These are phyloP conservation scores for Mionectes olivaceus DNA, from an alignment of 2,797 vertebrate genomes.

Conservation along the genomic window DNA sequence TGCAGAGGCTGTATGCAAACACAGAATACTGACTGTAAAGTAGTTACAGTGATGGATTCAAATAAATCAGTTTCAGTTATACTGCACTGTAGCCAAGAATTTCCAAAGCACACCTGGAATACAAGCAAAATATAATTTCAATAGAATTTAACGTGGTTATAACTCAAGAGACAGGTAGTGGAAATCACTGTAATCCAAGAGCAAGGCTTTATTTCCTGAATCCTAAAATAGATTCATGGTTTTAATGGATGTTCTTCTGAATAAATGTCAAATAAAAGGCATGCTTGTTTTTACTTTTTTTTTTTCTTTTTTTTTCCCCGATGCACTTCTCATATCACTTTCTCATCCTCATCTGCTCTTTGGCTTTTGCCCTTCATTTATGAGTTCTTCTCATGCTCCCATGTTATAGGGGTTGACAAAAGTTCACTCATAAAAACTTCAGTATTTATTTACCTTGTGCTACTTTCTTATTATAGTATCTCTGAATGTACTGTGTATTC, in stretches of 20 bases:
- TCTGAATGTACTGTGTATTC: conserved; percentile 43
- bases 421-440: conserved; percentile 57
- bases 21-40: not conserved
- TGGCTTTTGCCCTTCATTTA: conserved; percentile 50
- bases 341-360: conserved; percentile 19
- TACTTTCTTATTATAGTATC: not conserved
- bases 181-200: conserved; percentile 22
- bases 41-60: not conserved
- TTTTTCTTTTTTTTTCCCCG: not conserved
- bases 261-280: not conserved
- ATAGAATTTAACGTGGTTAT: conserved; percentile 10
- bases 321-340: not conserved
- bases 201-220: conserved; percentile 8
- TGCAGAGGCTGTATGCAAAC: not conserved
- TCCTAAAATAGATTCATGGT: not conserved
- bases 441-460: conserved; percentile 47
- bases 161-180: conserved; percentile 10
- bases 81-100: not conserved
- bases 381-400: conserved; percentile 34
- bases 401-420: not conserved
- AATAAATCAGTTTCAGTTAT: conserved; percentile 10
- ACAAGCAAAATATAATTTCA: not conserved
- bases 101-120: not conserved
- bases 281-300: not conserved
- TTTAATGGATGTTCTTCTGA: not conserved